Evolutionary conservation across 2,797 vertebrate genomes (phyloP).

Genomic region (Sciaenops ocellatus): DNA sequence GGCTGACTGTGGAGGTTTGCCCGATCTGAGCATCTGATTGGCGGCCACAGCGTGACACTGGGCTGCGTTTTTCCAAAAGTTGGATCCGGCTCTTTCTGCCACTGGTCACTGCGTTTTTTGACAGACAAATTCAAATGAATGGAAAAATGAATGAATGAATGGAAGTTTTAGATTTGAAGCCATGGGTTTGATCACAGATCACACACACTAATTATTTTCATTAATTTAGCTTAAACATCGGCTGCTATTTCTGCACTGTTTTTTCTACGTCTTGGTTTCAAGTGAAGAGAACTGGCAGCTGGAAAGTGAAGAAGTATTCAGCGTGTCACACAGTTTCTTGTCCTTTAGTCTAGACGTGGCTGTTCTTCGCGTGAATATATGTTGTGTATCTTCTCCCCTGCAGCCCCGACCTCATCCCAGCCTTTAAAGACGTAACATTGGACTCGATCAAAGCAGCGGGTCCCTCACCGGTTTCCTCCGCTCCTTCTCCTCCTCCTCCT

Average conservation of each 20-base stretch:
- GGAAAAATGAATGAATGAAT: too few relatives aligned
- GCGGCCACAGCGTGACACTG: too few relatives aligned
- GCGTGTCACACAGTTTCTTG: neutral
- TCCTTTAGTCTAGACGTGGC: neutral
- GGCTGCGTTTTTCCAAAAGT: too few relatives aligned
- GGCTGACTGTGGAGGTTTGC: too few relatives aligned
- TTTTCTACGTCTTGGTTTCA: too few relatives aligned
- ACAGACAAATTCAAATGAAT: too few relatives aligned
- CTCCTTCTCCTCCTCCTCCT: constrained; percentile 70
- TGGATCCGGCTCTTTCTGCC: too few relatives aligned
- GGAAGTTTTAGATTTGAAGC: neutral
- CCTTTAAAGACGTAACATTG: constrained; percentile 92
- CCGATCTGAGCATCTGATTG: too few relatives aligned
- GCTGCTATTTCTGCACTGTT: neutral
- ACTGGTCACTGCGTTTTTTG: too few relatives aligned
- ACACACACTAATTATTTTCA: neutral
- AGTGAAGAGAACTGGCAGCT: neutral
- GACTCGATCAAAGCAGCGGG: constrained; percentile 83
- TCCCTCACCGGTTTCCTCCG: constrained; percentile 74
- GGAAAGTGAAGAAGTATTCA: neutral
- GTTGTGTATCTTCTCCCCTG: constrained; percentile 2
- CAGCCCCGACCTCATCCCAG: constrained; percentile 90
- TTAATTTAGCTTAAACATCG: too few relatives aligned
- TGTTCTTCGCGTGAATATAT: neutral
- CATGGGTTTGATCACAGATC: neutral